phyloP scores from a whole-genome alignment of 2,888 invertebrate species.

The Timandra comae region DNA sequence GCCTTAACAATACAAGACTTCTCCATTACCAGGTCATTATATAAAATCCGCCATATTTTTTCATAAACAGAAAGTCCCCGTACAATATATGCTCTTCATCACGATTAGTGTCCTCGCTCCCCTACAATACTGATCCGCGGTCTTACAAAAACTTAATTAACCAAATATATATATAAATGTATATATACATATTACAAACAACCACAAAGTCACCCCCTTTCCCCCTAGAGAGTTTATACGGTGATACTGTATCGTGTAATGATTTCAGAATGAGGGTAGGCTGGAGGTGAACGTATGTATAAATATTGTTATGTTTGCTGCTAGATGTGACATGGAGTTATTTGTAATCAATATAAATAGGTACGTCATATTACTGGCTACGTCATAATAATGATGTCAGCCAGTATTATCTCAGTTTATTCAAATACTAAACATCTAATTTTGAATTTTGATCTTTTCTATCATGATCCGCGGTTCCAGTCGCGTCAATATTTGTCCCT shows the following conservation, averaged over 20 bases:
- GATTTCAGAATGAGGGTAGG: conserved; percentile 72
- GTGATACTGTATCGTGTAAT: conserved; percentile 76
- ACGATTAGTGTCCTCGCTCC: conserved; percentile 41
- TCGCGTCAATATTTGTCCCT: too few species aligned
- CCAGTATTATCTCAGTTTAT: too few species aligned
- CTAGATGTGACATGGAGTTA: too few species aligned
- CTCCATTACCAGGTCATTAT: conserved; percentile 3
- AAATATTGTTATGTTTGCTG: too few species aligned
- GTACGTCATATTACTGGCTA: too few species aligned
- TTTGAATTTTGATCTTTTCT: too few species aligned
- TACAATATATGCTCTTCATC: conserved; percentile 31
- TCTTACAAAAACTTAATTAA: conserved; percentile 74
- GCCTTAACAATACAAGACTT: too few species aligned
- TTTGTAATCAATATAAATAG: too few species aligned
- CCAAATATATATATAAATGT: conserved; percentile 65
- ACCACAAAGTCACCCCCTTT: conserved; percentile 57
- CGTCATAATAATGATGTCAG: too few species aligned
- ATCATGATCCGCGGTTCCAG: too few species aligned
- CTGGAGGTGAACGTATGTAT: not conserved
- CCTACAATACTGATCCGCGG: conserved; percentile 48
- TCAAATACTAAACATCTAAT: too few species aligned
- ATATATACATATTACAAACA: conserved; percentile 72
- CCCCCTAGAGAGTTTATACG: conserved; percentile 65
- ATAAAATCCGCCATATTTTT: conserved; percentile 10
- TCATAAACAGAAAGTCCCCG: conserved; percentile 6